Evolutionary conservation across 2,797 vertebrate genomes (phyloP).

Genomic region (Eulemur rubriventer): DNA sequence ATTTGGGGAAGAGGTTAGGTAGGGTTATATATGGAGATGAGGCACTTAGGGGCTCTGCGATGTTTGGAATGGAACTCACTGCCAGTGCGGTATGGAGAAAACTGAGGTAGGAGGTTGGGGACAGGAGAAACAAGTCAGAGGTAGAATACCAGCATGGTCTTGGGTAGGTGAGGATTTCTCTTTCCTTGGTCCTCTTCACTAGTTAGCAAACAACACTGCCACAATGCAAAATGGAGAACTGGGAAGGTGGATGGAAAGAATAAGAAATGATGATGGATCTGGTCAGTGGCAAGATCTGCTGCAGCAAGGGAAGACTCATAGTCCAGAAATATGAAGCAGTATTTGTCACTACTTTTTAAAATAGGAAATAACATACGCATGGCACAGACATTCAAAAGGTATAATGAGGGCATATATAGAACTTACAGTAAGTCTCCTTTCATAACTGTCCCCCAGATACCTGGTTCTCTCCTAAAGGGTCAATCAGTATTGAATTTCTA

Average conservation of each 20-base stretch:
- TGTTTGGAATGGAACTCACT: not conserved
- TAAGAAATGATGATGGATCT: not conserved
- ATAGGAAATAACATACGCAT: not conserved
- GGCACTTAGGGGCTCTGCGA: not conserved
- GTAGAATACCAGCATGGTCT: not conserved
- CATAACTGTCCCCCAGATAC: not conserved
- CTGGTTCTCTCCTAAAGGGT: not conserved
- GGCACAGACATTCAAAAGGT: not conserved
- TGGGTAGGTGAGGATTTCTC: not conserved
- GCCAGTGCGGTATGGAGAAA: not conserved
- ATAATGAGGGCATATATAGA: not conserved
- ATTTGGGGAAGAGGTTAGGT: not conserved
- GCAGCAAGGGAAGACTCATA: not conserved
- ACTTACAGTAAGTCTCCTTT: not conserved
- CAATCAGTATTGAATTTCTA: not conserved
- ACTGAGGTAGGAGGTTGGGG: not conserved
- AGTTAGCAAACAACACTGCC: constrained; percentile 33
- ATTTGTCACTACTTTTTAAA: constrained; percentile 37
- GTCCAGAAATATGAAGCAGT: not conserved
- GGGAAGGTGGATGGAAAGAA: not conserved
- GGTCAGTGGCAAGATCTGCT: constrained; percentile 25
- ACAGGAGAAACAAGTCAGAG: not conserved
- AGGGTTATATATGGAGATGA: not conserved
- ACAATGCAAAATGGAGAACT: constrained; percentile 31
- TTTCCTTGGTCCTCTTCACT: constrained; percentile 22